phyloP scores from a whole-genome alignment of 92 coral and sea anemone genomes.

The Virgularia gustaviana region DNA sequence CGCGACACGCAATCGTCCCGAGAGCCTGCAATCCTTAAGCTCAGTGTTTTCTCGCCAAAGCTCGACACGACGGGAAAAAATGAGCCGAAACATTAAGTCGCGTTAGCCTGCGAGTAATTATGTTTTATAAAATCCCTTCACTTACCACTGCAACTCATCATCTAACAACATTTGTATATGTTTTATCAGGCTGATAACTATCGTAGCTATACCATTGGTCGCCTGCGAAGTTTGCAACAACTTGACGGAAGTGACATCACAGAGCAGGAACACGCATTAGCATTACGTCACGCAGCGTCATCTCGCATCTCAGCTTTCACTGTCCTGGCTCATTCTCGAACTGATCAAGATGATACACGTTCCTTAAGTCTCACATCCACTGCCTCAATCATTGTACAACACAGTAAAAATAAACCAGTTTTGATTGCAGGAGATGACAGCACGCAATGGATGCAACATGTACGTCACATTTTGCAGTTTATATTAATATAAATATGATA shows the following conservation, averaged over 20 bases:
- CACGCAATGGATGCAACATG: conserved; percentile 83
- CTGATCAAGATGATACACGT: conserved; percentile 74
- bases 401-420: conserved; percentile 70
- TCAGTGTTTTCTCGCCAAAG: too few species aligned
- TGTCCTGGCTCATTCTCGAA: conserved; percentile 87
- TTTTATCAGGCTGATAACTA: conserved; percentile 78
- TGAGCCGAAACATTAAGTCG: too few species aligned
- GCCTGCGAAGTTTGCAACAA: conserved; percentile 70
- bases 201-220: conserved; percentile 80
- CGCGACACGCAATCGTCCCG: too few species aligned
- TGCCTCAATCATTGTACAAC: conserved; percentile 64
- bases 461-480: too few species aligned
- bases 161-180: too few species aligned
- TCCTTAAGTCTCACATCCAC: conserved; percentile 79
- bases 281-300: conserved; percentile 88
- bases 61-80: too few species aligned
- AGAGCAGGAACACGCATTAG: conserved; percentile 71
- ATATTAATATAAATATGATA: too few species aligned
- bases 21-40: too few species aligned
- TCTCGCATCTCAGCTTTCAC: conserved; percentile 88
- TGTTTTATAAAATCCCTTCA: too few species aligned
- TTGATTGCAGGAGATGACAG: conserved; percentile 76
- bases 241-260: conserved; percentile 68
- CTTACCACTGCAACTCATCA: too few species aligned
- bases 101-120: too few species aligned